Conservation (phyloP, 2,797 vertebrate species). For the Cirrhinus mrigala region DNA sequence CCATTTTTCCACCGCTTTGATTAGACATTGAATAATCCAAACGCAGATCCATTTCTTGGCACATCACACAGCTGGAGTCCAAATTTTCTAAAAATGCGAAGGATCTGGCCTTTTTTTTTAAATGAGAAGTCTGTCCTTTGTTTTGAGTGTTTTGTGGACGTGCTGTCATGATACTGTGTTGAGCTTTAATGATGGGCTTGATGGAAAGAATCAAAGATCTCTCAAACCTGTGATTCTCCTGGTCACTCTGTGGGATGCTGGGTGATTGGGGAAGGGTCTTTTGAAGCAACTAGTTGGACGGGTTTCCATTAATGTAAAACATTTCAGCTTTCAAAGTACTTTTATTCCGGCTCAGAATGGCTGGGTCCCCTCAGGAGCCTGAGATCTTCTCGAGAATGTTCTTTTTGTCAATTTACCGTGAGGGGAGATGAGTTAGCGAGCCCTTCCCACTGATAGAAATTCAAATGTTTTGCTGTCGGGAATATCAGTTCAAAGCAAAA, state of each 20-base stretch:
- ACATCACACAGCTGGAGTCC: conserved; percentile 58
- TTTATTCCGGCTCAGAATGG: conserved; percentile 78
- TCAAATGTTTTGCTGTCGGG: conserved; percentile 62
- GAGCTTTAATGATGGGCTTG: conserved; percentile 82
- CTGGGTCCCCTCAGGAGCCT: conserved; percentile 71
- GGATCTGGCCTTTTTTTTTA: conserved; percentile 65
- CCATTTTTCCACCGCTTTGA: conserved; percentile 7
- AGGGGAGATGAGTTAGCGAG: conserved; percentile 59
- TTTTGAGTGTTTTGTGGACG: conserved; percentile 67
- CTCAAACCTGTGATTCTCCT: conserved; percentile 71
- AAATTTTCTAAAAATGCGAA: conserved; percentile 60
- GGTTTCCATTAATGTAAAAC: conserved; percentile 85
- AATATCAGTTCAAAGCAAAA: conserved; percentile 47
- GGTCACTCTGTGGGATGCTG: conserved; percentile 77
- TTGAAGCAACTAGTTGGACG: conserved; percentile 85
- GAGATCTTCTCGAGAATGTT: conserved; percentile 74
- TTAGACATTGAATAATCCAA: conserved; percentile 59
- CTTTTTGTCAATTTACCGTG: conserved; percentile 68
- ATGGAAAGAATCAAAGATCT: conserved; percentile 79
- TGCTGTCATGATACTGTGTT: conserved; percentile 74
- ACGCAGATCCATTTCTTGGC: conserved; percentile 55
- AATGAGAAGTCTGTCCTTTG: conserved; percentile 58
- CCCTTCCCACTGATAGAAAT: conserved; percentile 64
- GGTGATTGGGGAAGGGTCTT: conserved; percentile 79
- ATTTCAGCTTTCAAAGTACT: conserved; percentile 79